Base-by-base conservation (phyloP, 2,113 vertebrate species). In the Cettia cetti region DNA sequence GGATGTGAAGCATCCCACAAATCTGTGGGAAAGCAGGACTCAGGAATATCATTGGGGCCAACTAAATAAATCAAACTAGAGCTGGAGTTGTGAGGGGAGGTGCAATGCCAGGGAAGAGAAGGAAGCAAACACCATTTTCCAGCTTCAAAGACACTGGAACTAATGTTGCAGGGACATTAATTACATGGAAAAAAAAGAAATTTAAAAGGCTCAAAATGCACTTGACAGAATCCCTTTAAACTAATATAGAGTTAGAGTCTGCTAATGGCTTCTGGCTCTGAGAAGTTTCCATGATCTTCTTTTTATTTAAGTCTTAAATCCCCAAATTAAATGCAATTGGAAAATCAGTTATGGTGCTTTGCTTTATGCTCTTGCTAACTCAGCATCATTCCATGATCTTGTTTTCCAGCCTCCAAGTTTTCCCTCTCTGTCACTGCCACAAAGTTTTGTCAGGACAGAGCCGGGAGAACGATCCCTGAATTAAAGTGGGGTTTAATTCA, bases 151-250 rank as follows among this genome's bases (percentile, higher is more conserved):
- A 31, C 24, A 49, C 52, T 61, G 68, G 92, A 95, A 94, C 83
- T 59, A 76, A 96, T 57, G 69, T 45, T 76, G 61, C 74, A 87
- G 69, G 89, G 92, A 59, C 66, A 89, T 93, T 95, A 92, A 93
- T 94, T 94, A 89, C 33, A 14, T 75, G 86, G 71, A 40, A 40
- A 68, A 40, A 81, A 93, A 89, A 83, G 27, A 39, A 75, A 59
- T 4, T 54, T 68, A 65, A 91, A 91, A 83, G 1, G 3, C 80
- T 95, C 61, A 88, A 90, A 93, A 79, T 61, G 65, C 64, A 59
- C 81, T 96, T 94, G 89, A 91, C 95, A 94, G 85, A 96, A 95
- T 96, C 57, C 39, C 53, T 94, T 96, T 95, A 96, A 96, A 92
- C 65, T 84, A 69, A 91, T 87, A 75, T 3, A 95, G 44, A 92